phyloP scores from a whole-genome alignment of 2,113 vertebrate species.

The Corvus hawaiiensis region DNA sequence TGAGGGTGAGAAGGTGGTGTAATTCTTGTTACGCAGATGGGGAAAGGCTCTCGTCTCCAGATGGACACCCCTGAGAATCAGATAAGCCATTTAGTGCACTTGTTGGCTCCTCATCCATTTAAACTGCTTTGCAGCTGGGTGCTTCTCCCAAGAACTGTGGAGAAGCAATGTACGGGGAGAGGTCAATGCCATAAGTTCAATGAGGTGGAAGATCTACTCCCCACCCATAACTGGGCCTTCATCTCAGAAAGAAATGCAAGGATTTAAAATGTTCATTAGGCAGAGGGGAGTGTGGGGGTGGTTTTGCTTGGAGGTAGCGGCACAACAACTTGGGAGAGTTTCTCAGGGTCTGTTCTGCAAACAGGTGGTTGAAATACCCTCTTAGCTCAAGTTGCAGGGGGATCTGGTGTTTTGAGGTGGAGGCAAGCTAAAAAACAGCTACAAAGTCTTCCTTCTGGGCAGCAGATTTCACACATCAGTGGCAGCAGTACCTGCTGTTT shows the following conservation, averaged over 20 bases:
- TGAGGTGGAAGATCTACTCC: not conserved
- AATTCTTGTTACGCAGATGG: not conserved
- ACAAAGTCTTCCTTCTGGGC: not conserved
- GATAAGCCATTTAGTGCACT: slow-evolving; percentile 48
- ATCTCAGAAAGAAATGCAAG: not conserved
- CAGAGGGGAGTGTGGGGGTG: not conserved
- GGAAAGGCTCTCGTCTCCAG: slow-evolving; percentile 37
- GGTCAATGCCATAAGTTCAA: not conserved
- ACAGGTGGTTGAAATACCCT: not conserved
- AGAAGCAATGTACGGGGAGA: not conserved
- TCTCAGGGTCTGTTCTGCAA: not conserved
- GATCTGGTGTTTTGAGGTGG: not conserved
- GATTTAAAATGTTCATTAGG: not conserved
- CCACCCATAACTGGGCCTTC: not conserved
- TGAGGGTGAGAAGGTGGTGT: not conserved
- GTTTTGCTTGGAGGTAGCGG: not conserved
- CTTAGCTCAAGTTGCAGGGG: not conserved
- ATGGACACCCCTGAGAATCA: slow-evolving; percentile 42
- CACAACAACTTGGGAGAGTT: not conserved
- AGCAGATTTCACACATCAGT: not conserved
- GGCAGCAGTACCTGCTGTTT: slow-evolving; percentile 2
- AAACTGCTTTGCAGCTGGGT: slow-evolving; percentile 30
- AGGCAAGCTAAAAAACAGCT: not conserved
- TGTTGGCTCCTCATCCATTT: not conserved
- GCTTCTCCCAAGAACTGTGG: not conserved